Percentiles rank a stretch among this genome's conserved stretches.
These are phyloP conservation scores for Drosophila fungiperda DNA, from an alignment of 2,888 invertebrate species.

Conservation along the genomic window DNA sequence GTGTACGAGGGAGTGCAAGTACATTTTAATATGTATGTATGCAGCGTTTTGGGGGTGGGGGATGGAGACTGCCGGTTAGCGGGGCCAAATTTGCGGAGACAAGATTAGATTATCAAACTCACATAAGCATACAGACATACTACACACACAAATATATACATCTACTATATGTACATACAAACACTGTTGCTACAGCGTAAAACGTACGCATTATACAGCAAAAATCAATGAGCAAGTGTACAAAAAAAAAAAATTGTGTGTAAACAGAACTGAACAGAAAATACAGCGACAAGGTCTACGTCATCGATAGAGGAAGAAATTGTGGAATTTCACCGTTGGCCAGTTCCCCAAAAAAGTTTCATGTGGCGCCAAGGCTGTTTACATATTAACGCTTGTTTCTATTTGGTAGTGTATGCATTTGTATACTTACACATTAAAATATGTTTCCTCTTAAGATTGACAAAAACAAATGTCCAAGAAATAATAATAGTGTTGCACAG, in stretches of 20 bases:
- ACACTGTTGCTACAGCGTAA: constrained; percentile 46
- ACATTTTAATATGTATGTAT: constrained; percentile 6
- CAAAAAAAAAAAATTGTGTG: constrained; percentile 56
- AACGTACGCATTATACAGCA: constrained; percentile 53
- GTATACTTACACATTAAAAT: background rate
- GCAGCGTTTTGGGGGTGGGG: background rate
- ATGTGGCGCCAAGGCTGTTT: constrained; percentile 33
- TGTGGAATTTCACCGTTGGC: constrained; percentile 17
- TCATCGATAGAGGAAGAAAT: constrained; percentile 52
- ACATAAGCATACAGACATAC: constrained; percentile 11
- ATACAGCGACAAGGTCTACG: constrained; percentile 46
- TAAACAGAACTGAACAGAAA: constrained; percentile 55
- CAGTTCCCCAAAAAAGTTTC: constrained; percentile 18
- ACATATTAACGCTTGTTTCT: background rate
- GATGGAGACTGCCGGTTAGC: constrained; percentile 54
- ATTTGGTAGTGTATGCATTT: background rate
- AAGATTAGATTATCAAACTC: constrained; percentile 63
- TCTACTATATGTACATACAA: constrained; percentile 1
- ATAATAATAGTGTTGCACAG: background rate
- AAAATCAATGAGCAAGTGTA: constrained; percentile 73
- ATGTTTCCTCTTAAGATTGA: background rate
- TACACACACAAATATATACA: constrained; percentile 1
- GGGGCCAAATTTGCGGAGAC: constrained; percentile 43
- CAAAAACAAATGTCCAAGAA: background rate
- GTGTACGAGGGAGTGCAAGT: constrained; percentile 21